A percentile compares a stretch with the other conserved stretches of the same genome.
Evolutionary conservation across 2,888 invertebrate genomes (phyloP).

Genomic region (Girardia tigrina): DNA sequence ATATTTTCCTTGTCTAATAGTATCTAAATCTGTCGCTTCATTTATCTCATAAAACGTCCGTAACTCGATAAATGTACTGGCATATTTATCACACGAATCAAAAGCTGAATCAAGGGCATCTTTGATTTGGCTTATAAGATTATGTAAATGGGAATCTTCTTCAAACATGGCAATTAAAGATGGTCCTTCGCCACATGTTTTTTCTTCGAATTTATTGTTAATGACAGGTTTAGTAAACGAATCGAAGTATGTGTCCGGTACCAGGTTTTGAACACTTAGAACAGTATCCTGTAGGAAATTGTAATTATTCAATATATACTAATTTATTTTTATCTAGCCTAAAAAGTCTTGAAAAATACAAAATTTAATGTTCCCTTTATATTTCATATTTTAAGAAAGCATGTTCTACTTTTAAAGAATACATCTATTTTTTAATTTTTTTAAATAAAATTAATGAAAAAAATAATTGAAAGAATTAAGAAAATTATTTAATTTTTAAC

Average conservation of each 20-base stretch:
- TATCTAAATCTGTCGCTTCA: constrained; percentile 56
- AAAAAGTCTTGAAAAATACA: no score
- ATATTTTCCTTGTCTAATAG: constrained; percentile 58
- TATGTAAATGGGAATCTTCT: constrained; percentile 57
- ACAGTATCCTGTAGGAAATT: constrained; percentile 61
- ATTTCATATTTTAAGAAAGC: no score
- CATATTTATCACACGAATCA: constrained; percentile 57
- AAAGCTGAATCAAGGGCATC: constrained; percentile 56
- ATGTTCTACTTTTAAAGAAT: no score
- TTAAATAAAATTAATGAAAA: no score
- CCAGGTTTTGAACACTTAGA: constrained; percentile 59
- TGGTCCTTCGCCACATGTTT: constrained; percentile 63
- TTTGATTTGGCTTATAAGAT: constrained; percentile 55
- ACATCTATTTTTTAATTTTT: no score
- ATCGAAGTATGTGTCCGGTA: constrained; percentile 60
- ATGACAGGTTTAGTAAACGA: constrained; percentile 69
- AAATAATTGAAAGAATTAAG: no score
- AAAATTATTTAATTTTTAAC: no score
- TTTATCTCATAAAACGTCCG: constrained; percentile 62
- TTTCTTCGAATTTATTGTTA: constrained; percentile 66
- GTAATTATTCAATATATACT: no score
- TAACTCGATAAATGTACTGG: constrained; percentile 58
- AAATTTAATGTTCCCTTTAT: no score
- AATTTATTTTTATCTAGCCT: no score
- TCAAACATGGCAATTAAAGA: constrained; percentile 60